Percentiles rank a stretch among this genome's conserved stretches.
phyloP scores from a whole-genome alignment of 2,797 vertebrate genomes.

The Babyrousa celebensis region DNA sequence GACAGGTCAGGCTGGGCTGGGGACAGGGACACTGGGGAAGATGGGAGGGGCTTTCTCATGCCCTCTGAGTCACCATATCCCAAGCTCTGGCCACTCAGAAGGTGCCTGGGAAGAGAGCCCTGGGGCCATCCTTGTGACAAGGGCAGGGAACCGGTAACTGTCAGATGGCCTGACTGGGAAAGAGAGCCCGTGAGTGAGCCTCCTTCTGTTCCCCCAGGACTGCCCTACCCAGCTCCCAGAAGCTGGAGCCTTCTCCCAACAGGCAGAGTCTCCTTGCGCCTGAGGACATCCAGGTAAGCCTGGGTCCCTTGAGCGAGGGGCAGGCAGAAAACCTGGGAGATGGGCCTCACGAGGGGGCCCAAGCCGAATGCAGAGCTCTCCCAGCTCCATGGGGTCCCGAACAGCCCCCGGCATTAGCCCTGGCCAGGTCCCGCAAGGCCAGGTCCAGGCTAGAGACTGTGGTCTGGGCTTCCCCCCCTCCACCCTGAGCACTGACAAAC shows the following conservation, averaged over 20 bases:
- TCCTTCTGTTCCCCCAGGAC: constrained; percentile 90
- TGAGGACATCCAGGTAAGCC: constrained; percentile 95
- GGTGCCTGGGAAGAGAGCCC: background rate
- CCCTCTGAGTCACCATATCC: background rate
- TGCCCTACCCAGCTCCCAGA: constrained; percentile 94
- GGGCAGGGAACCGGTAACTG: background rate
- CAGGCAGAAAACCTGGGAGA: background rate
- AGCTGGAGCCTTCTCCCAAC: constrained; percentile 93
- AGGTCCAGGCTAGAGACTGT: background rate
- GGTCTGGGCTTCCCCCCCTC: background rate
- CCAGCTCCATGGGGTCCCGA: fast-evolving
- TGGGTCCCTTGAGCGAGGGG: background rate
- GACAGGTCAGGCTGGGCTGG: background rate
- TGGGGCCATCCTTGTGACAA: background rate
- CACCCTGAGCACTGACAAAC: background rate
- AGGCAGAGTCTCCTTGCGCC: constrained; percentile 95
- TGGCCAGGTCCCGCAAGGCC: background rate
- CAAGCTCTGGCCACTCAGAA: background rate
- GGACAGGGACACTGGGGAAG: background rate
- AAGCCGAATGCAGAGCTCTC: background rate
- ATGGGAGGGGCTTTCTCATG: background rate
- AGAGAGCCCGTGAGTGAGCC: background rate
- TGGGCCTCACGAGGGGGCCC: background rate
- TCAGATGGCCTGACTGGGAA: background rate
- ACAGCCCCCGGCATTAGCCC: background rate